phyloP scores from a whole-genome alignment of 2,113 vertebrate species.

The Kryptolebias marmoratus region DNA sequence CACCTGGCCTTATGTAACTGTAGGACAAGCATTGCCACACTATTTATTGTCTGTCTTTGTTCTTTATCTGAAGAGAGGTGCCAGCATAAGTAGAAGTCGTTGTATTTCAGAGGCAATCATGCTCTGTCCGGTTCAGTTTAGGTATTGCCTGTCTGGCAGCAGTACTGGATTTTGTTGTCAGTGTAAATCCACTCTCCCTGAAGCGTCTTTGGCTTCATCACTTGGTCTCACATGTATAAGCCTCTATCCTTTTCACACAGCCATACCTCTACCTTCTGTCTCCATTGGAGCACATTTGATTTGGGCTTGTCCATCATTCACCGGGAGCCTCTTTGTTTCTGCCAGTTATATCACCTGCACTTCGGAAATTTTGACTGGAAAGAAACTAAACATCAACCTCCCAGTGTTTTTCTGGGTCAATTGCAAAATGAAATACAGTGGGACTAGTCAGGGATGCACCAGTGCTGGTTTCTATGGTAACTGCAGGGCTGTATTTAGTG shows the following conservation, averaged over 20 bases:
- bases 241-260: slow-evolving; percentile 38
- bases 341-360: slow-evolving; percentile 38
- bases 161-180: slow-evolving; percentile 59
- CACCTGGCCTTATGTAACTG: slow-evolving; percentile 67
- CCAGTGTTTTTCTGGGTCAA: slow-evolving; percentile 78
- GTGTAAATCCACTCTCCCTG: slow-evolving; percentile 63
- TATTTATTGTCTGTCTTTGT: slow-evolving; percentile 16
- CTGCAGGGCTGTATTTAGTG: slow-evolving; percentile 79
- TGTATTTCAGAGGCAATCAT: slow-evolving; percentile 59
- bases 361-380: slow-evolving; percentile 52
- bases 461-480: slow-evolving; percentile 79
- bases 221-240: slow-evolving; percentile 29
- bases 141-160: slow-evolving; percentile 33
- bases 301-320: slow-evolving; percentile 26
- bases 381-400: slow-evolving; percentile 58
- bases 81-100: slow-evolving; percentile 43
- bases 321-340: slow-evolving; percentile 15
- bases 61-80: slow-evolving; percentile 56
- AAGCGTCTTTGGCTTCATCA: slow-evolving; percentile 45
- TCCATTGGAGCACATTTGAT: slow-evolving; percentile 16
- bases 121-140: slow-evolving; percentile 57
- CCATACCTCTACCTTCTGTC: slow-evolving; percentile 15
- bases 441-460: slow-evolving; percentile 76
- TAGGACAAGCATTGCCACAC: slow-evolving; percentile 45
- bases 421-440: slow-evolving; percentile 79